Evolutionary conservation across 2,113 vertebrate species (phyloP).

Genomic region (Symphodus melops): DNA sequence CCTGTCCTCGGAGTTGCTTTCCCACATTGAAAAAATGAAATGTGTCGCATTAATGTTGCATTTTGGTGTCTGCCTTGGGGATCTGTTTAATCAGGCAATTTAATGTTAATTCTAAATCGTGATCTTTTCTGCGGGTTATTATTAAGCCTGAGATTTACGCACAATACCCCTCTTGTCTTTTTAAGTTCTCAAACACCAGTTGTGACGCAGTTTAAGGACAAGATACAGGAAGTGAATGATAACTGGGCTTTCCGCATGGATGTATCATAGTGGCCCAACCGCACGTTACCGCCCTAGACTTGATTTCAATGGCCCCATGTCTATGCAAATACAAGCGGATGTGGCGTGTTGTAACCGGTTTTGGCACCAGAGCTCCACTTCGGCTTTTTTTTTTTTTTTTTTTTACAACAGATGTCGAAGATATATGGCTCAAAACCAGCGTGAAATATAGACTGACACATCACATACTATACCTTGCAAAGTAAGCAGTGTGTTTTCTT

Average conservation of each 20-base stretch:
- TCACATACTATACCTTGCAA: too few relatives aligned
- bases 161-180: slow-evolving; percentile 31
- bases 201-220: slow-evolving; percentile 33
- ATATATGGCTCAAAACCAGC: too few relatives aligned
- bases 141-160: too few relatives aligned
- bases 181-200: not conserved
- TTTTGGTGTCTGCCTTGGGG: too few relatives aligned
- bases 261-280: too few relatives aligned
- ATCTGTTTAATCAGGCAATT: not conserved
- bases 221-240: slow-evolving; percentile 44
- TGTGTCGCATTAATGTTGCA: too few relatives aligned
- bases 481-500: too few relatives aligned
- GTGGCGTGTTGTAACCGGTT: slow-evolving; percentile 20
- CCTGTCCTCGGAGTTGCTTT: not conserved
- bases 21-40: not conserved
- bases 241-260: too few relatives aligned
- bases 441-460: not conserved
- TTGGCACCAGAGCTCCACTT: not conserved
- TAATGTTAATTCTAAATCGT: not conserved
- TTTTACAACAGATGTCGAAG: not conserved
- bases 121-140: not conserved
- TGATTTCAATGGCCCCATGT: slow-evolving; percentile 5
- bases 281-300: not conserved
- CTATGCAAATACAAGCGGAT: not conserved
- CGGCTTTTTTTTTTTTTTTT: too few relatives aligned